Percentiles rank a stretch among this genome's conserved stretches.
phyloP scores from a whole-genome alignment of 2,888 invertebrate genomes.

The Mechanitis messenoides region DNA sequence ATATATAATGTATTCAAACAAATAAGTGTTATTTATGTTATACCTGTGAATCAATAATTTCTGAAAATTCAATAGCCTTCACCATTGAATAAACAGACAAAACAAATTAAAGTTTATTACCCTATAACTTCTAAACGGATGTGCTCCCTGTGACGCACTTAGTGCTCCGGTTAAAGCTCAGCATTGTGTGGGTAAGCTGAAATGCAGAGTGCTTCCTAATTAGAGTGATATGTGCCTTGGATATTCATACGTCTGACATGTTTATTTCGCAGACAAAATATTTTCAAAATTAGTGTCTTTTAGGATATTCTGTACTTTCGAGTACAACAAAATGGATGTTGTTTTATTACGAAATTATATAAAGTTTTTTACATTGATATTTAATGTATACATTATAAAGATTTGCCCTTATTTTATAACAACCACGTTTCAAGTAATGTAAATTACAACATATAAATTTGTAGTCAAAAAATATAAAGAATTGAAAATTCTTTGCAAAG shows the following conservation, averaged over 20 bases:
- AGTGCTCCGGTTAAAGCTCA: constrained; percentile 5
- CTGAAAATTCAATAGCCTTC: not conserved
- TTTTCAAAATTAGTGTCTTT: too few species aligned
- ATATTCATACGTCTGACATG: not conserved
- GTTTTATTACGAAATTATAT: too few species aligned
- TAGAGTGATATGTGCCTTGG: constrained; percentile 2
- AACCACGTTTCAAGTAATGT: too few species aligned
- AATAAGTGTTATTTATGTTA: not conserved
- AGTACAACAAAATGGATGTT: too few species aligned
- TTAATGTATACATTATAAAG: too few species aligned
- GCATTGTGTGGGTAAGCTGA: constrained; percentile 1
- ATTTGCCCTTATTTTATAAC: too few species aligned
- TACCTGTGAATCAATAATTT: not conserved
- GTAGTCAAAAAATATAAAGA: too few species aligned
- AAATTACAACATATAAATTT: too few species aligned
- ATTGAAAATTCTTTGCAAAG: too few species aligned
- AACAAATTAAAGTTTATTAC: constrained; percentile 3
- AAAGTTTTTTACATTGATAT: too few species aligned
- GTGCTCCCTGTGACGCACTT: constrained; percentile 6
- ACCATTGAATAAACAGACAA: not conserved
- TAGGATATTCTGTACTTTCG: too few species aligned
- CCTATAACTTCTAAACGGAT: constrained; percentile 4
- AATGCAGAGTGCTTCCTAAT: constrained; percentile 4
- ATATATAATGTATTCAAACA: not conserved
- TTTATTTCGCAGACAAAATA: too few species aligned